phyloP scores from a whole-genome alignment of 2,113 vertebrate genomes.

The Coregonus clupeaformis region DNA sequence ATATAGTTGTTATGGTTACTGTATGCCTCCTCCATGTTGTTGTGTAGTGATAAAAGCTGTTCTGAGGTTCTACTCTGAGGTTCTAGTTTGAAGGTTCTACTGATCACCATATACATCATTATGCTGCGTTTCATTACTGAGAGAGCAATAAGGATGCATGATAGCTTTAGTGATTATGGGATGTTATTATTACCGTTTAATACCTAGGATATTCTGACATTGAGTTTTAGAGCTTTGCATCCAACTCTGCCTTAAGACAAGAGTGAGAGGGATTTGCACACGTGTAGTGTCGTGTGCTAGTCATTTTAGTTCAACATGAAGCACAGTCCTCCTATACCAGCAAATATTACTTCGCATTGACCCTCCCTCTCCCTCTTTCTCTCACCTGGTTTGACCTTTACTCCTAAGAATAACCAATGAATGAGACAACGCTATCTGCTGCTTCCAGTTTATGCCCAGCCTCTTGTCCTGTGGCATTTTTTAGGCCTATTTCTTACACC shows the following conservation, averaged over 20 bases:
- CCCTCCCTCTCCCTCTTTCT: not conserved
- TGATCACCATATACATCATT: no score
- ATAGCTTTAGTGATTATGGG: no score
- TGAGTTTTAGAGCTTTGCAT: no score
- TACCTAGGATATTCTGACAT: no score
- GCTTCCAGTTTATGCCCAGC: not conserved
- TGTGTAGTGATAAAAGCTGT: not conserved
- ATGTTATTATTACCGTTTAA: no score
- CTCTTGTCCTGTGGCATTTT: not conserved
- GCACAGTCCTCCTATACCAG: not conserved
- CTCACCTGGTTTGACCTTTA: not conserved
- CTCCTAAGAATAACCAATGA: not conserved
- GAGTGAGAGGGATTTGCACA: conserved; percentile 17
- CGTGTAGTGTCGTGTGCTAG: not conserved
- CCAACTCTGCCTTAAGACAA: not conserved
- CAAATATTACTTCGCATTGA: not conserved
- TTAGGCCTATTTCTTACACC: no score
- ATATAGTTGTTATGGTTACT: no score
- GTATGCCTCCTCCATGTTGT: not conserved
- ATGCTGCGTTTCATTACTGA: no score
- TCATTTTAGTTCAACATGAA: not conserved
- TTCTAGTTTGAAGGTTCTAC: no score
- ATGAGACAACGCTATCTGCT: not conserved
- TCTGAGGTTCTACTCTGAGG: no score
- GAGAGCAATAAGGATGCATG: no score